Conservation (phyloP, 2,888 invertebrate genomes). For the Drosophila aldrichi region DNA sequence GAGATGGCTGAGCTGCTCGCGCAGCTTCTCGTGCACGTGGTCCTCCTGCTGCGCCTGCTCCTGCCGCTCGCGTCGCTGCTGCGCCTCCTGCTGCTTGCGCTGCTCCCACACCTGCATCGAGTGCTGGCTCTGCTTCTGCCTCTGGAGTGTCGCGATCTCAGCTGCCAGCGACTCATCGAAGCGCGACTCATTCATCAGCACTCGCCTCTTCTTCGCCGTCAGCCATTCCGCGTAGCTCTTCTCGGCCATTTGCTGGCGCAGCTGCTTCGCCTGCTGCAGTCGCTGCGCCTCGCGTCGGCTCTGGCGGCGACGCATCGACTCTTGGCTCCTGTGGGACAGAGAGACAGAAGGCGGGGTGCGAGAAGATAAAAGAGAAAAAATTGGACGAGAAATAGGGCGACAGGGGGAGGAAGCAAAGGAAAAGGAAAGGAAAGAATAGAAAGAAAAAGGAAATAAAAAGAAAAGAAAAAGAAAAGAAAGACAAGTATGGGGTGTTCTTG, state of each 20-base stretch:
- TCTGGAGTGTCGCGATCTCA: not conserved
- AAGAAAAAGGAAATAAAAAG: too few relatives aligned
- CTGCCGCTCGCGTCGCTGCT: constrained; percentile 1
- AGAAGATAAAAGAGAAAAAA: too few relatives aligned
- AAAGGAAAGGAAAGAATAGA: too few relatives aligned
- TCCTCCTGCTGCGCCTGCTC: constrained; percentile 4
- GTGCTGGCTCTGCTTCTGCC: not conserved
- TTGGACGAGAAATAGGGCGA: too few relatives aligned
- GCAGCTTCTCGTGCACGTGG: constrained; percentile 20
- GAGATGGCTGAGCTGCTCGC: constrained; percentile 34
- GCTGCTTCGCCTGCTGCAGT: constrained; percentile 12
- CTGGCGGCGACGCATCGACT: constrained; percentile 17
- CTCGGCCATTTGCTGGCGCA: constrained; percentile 39
- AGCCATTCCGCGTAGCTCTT: constrained; percentile 46
- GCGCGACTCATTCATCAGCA: not conserved
- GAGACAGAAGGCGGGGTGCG: not conserved
- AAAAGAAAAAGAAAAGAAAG: too few relatives aligned
- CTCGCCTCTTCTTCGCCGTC: constrained; percentile 20
- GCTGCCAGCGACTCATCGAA: not conserved
- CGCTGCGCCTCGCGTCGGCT: constrained; percentile 25
- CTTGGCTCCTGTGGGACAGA: constrained; percentile 18
- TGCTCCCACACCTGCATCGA: constrained; percentile 34
- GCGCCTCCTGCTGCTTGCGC: constrained; percentile 34
- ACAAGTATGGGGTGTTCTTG: too few relatives aligned
- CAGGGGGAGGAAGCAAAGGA: too few relatives aligned